These are phyloP conservation scores for Hozukius guyotensis DNA, from an alignment of 2,797 vertebrate species.

Conservation along the genomic window DNA sequence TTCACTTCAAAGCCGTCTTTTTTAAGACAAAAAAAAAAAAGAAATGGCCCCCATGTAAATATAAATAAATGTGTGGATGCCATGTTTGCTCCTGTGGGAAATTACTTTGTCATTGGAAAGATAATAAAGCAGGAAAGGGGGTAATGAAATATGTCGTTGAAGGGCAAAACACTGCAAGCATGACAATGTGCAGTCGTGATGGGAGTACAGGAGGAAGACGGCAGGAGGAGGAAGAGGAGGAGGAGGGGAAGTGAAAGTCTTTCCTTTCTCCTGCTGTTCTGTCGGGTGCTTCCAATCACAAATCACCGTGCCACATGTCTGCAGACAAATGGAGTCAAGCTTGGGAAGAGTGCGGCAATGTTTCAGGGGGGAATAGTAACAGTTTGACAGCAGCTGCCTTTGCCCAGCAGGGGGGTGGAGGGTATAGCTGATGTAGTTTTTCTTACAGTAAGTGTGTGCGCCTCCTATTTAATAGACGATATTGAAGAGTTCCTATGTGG, in stretches of 20 bases:
- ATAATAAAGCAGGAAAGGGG: constrained; percentile 53
- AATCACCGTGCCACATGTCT: constrained; percentile 51
- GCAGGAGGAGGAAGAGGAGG: constrained; percentile 21
- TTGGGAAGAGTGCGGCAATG: constrained; percentile 20
- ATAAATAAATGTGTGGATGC: constrained; percentile 60
- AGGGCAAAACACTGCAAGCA: constrained; percentile 44
- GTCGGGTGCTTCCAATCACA: constrained; percentile 49
- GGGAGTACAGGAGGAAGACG: constrained; percentile 14
- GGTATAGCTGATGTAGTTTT: constrained; percentile 18
- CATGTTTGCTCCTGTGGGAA: constrained; percentile 61
- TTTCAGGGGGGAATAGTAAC: constrained; percentile 34
- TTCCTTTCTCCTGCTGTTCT: constrained; percentile 41
- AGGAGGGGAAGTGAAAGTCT: constrained; percentile 30
- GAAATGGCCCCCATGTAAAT: constrained; percentile 47
- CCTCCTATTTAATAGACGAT: constrained; percentile 16
- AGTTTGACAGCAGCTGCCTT: constrained; percentile 55
- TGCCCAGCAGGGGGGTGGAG: constrained; percentile 32
- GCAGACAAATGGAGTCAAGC: constrained; percentile 50
- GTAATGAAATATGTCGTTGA: constrained; percentile 63
- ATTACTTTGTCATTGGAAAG: constrained; percentile 67
- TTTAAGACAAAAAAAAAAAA: constrained; percentile 33
- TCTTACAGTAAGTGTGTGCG: background rate
- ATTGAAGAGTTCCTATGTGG: constrained; percentile 26
- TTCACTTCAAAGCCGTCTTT: constrained; percentile 50
- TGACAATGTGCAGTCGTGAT: constrained; percentile 37